phyloP scores from a whole-genome alignment of 2,797 vertebrate genomes.

The Columba guinea region DNA sequence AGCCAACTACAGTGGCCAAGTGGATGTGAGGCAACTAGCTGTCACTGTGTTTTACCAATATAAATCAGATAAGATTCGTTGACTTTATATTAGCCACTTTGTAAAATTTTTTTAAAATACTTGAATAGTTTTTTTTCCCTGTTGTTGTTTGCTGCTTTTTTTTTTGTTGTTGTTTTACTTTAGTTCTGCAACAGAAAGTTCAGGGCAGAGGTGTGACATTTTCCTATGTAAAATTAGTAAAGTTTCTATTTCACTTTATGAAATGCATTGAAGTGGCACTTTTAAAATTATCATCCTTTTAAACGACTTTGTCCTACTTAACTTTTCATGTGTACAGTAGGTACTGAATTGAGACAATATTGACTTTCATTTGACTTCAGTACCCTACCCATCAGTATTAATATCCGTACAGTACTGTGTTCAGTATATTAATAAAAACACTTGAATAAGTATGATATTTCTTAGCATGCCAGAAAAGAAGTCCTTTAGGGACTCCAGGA shows the following conservation, averaged over 20 bases:
- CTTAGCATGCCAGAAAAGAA: neutral
- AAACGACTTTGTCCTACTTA: neutral
- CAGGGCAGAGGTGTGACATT: neutral
- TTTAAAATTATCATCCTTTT: neutral
- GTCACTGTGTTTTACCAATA: neutral
- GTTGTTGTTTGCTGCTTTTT: too few species aligned
- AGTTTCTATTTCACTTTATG: neutral
- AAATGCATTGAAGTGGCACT: neutral
- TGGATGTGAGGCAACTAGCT: neutral
- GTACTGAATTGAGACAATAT: neutral
- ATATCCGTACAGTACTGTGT: neutral
- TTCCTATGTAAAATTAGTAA: neutral
- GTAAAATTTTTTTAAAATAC: neutral
- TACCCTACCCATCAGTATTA: neutral
- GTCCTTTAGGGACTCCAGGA: neutral
- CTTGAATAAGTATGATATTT: neutral
- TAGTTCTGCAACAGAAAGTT: neutral
- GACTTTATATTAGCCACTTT: neutral
- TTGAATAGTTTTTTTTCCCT: neutral
- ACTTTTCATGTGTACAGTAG: neutral
- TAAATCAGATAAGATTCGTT: neutral
- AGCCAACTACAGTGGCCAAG: neutral
- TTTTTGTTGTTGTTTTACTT: neutral
- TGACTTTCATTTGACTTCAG: neutral
- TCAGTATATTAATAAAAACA: neutral